These are phyloP conservation scores for Puma concolor DNA, from an alignment of 2,113 vertebrate species.

Conservation along the genomic window DNA sequence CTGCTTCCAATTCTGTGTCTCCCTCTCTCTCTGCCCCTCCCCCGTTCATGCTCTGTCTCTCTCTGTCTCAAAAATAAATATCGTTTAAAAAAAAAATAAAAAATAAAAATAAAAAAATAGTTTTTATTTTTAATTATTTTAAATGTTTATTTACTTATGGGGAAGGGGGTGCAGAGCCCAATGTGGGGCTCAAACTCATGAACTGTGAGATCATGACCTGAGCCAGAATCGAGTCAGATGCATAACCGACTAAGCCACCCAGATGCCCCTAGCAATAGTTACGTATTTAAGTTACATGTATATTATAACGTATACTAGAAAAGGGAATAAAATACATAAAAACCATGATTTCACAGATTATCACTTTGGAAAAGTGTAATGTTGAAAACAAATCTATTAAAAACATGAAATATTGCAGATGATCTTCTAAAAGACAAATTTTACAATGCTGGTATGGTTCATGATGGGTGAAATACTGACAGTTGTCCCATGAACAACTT, in stretches of 20 bases:
- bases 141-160: too few species aligned
- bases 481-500: constrained; percentile 17
- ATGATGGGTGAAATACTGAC: neutral
- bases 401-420: constrained; percentile 23
- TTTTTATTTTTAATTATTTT: neutral
- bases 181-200: too few species aligned
- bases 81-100: too few species aligned
- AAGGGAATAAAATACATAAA: constrained; percentile 40
- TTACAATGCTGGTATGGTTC: neutral
- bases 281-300: neutral
- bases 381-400: neutral
- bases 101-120: neutral
- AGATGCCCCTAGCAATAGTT: neutral
- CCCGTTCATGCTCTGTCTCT: too few species aligned
- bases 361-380: neutral
- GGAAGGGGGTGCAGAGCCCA: too few species aligned
- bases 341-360: neutral
- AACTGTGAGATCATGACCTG: too few species aligned
- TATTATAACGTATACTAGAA: constrained; percentile 24
- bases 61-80: too few species aligned
- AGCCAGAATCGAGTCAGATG: too few species aligned
- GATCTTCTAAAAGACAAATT: constrained; percentile 3
- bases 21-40: too few species aligned
- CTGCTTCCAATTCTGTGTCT: too few species aligned
- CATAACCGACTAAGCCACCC: too few species aligned